These are phyloP conservation scores for Himalopsyche tibetana DNA, from an alignment of 2,888 invertebrate genomes.

Conservation along the genomic window DNA sequence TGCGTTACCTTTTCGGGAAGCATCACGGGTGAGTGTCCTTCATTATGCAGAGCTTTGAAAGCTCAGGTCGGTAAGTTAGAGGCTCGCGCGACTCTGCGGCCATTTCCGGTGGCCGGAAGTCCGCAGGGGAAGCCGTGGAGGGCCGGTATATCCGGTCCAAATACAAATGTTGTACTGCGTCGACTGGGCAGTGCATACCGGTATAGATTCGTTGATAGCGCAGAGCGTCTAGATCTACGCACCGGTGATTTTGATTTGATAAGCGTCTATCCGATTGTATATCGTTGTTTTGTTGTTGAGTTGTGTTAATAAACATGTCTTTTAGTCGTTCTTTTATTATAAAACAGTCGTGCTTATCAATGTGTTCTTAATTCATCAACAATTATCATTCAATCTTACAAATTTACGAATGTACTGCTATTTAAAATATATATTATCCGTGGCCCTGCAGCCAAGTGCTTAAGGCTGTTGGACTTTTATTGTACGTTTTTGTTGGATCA, in stretches of 20 bases:
- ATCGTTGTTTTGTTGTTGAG: neutral
- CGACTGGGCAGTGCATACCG: slow-evolving; percentile 8
- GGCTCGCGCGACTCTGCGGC: slow-evolving; percentile 40
- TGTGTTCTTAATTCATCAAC: too few species aligned
- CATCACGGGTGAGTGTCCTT: slow-evolving; percentile 9
- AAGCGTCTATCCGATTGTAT: neutral
- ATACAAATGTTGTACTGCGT: slow-evolving; percentile 39
- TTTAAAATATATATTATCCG: too few species aligned
- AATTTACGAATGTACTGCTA: too few species aligned
- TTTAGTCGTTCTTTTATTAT: too few species aligned
- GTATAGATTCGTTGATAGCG: neutral
- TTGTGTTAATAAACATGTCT: neutral
- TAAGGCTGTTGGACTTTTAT: too few species aligned
- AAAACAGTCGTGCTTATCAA: too few species aligned
- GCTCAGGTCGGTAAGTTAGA: slow-evolving; percentile 22
- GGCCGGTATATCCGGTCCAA: slow-evolving; percentile 48
- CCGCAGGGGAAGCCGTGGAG: slow-evolving; percentile 36
- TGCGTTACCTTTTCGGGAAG: slow-evolving; percentile 19
- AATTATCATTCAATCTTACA: too few species aligned
- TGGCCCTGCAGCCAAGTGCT: too few species aligned
- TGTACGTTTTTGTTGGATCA: too few species aligned
- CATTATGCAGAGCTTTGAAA: slow-evolving; percentile 25
- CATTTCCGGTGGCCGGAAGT: slow-evolving; percentile 53
- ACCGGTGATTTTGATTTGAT: neutral
- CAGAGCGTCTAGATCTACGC: neutral